Evolutionary conservation across 2,888 invertebrate species (phyloP).

Genomic region (Nemapogon koenigi): DNA sequence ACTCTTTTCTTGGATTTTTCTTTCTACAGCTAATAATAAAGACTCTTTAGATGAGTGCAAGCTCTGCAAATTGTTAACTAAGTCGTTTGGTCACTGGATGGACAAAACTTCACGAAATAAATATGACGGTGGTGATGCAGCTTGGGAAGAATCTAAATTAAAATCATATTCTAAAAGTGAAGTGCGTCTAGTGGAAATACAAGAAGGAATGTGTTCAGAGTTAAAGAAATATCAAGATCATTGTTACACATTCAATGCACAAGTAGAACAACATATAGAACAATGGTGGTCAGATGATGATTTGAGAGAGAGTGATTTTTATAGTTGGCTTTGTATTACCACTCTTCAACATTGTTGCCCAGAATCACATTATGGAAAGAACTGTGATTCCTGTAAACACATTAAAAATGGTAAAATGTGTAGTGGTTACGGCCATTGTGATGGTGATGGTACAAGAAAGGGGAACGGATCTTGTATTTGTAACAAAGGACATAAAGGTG

Average conservation of each 20-base stretch:
- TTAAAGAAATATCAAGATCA: constrained; percentile 74
- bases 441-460: constrained; percentile 89
- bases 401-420: constrained; percentile 69
- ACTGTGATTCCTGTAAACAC: constrained; percentile 76
- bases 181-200: constrained; percentile 88
- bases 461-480: constrained; percentile 93
- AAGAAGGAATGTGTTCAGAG: constrained; percentile 82
- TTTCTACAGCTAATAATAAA: too few relatives aligned
- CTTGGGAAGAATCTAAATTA: constrained; percentile 90
- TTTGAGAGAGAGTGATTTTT: constrained; percentile 37
- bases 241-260: constrained; percentile 83
- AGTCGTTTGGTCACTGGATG: constrained; percentile 81
- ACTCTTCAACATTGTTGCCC: constrained; percentile 84
- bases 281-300: constrained; percentile 85
- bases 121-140: constrained; percentile 91
- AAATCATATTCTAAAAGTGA: constrained; percentile 87
- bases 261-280: constrained; percentile 81
- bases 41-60: constrained; percentile 66
- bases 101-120: constrained; percentile 83
- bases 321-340: constrained; percentile 80
- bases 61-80: constrained; percentile 74
- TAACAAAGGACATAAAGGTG: constrained; percentile 79
- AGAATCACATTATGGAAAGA: constrained; percentile 77
- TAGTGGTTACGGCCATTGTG: constrained; percentile 75
- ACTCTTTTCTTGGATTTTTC: too few relatives aligned